Base-by-base conservation (phyloP, 2,113 vertebrate genomes). In the Psilopsiagon aurifrons region DNA sequence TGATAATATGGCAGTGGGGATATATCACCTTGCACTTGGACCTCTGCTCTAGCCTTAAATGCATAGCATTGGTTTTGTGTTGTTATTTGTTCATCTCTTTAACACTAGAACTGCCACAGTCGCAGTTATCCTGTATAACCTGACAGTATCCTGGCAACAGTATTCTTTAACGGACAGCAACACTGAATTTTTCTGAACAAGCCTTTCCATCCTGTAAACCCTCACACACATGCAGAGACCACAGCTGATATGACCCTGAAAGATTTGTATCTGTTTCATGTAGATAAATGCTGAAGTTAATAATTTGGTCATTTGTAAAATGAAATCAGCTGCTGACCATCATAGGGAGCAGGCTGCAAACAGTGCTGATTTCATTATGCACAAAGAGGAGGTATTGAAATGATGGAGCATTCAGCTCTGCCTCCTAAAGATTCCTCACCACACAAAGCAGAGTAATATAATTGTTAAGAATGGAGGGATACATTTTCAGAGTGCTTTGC, bases 351-450 rank as follows among this genome's bases (percentile, higher is more conserved):
- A 95, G 93, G 94, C 88, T 97, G 68, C 95, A 92, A 96, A 90
- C 64, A 37, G 87, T 90, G 94, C 86, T 67, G 95, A 83, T 94
- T 94, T 88, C 80, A 46, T 71, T 92, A 94, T 60, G 60, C 77
- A 86, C 60, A 84, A 96, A 96, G 69, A 75, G 85, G 64, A 96
- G 88, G 94, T 82, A 94, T 44, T 97, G 68, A 96, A 96, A 96
- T 83, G 93, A 94, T 63, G 93, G 60, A 83, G 52, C 68, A 86
- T 95, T 96, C 90, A 88, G 83, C 73, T 94, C 84, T 96, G 76
- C 85, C 66, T 97, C 92, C 91, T 76, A 80, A 94, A 97, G 93
- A 76, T 96, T 96, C 87, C 94, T 90, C 70, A 75, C 18, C 28
- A 29, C 91, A 97, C 75, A 90, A 95, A 96, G 88, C 71, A 78